Conservation (phyloP, 2,888 invertebrate species). For the Ennomos quercinarius region DNA sequence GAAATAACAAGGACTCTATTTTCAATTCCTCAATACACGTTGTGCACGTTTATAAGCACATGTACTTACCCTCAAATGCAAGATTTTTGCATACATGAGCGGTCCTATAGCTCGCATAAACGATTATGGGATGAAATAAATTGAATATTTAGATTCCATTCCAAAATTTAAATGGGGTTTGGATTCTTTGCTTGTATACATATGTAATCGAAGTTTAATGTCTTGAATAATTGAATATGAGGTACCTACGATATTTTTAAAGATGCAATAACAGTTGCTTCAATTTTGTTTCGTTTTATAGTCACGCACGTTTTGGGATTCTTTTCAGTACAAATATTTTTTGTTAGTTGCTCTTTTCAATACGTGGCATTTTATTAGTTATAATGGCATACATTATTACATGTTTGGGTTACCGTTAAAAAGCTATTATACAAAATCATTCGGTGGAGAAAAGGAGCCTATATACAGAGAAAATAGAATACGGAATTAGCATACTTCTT, state of each 20-base stretch:
- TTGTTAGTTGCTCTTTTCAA: too few relatives aligned
- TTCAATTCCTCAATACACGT: constrained; percentile 72
- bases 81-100: constrained; percentile 68
- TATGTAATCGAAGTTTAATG: constrained; percentile 16
- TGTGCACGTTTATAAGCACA: constrained; percentile 48
- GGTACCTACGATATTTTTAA: constrained; percentile 8
- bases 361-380: too few relatives aligned
- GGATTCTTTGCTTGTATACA: constrained; percentile 23
- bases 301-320: neutral
- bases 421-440: too few relatives aligned
- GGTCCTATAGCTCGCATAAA: constrained; percentile 57
- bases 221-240: constrained; percentile 7
- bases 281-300: neutral
- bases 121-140: constrained; percentile 48
- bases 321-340: too few relatives aligned
- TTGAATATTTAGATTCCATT: constrained; percentile 44
- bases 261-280: neutral
- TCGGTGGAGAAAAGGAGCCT: too few relatives aligned
- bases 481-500: neutral
- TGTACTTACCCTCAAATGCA: constrained; percentile 65
- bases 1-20: constrained; percentile 84
- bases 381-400: too few relatives aligned
- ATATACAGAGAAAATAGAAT: too few relatives aligned
- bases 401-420: too few relatives aligned
- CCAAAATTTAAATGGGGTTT: constrained; percentile 35